Percentiles rank a stretch among this genome's conserved stretches.
These are phyloP conservation scores for Brachionichthys hirsutus DNA, from an alignment of 2,113 vertebrate species.

Conservation along the genomic window DNA sequence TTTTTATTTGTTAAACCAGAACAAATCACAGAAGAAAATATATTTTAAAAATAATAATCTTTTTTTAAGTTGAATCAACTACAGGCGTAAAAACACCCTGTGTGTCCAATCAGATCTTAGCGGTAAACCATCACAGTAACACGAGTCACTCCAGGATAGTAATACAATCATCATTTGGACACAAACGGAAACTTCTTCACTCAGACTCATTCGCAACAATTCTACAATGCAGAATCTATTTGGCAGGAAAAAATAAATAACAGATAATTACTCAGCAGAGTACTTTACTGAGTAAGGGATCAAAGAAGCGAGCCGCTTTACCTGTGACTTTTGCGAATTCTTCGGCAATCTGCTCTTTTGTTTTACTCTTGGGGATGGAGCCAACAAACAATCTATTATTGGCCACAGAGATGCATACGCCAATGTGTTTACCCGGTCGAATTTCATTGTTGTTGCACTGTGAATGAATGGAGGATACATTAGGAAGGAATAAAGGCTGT, in stretches of 20 bases:
- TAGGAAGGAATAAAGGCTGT: too few species aligned
- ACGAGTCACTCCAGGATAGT: conserved; percentile 55
- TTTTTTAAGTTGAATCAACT: too few species aligned
- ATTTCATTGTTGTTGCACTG: conserved; percentile 99
- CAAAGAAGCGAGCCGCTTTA: conserved; percentile 61
- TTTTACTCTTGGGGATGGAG: conserved; percentile 99
- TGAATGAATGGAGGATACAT: conserved; percentile 5
- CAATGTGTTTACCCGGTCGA: conserved; percentile 98
- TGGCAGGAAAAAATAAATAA: too few species aligned
- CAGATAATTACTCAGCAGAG: neutral
- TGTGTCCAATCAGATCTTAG: conserved; percentile 71
- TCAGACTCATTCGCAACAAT: neutral
- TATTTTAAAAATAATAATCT: too few species aligned
- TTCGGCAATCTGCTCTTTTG: conserved; percentile 99
- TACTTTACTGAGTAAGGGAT: neutral
- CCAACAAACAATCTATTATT: conserved; percentile 99
- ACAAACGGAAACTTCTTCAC: conserved; percentile 4
- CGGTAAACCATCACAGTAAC: conserved; percentile 68
- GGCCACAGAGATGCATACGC: conserved; percentile 99
- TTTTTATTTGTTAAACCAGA: too few species aligned
- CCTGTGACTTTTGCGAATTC: conserved; percentile 99
- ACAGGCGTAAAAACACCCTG: too few species aligned
- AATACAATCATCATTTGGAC: conserved; percentile 63
- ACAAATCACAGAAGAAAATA: too few species aligned
- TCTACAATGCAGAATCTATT: neutral